These are phyloP conservation scores for Pterostichus madidus DNA, from an alignment of 2,888 invertebrate species.

Conservation along the genomic window DNA sequence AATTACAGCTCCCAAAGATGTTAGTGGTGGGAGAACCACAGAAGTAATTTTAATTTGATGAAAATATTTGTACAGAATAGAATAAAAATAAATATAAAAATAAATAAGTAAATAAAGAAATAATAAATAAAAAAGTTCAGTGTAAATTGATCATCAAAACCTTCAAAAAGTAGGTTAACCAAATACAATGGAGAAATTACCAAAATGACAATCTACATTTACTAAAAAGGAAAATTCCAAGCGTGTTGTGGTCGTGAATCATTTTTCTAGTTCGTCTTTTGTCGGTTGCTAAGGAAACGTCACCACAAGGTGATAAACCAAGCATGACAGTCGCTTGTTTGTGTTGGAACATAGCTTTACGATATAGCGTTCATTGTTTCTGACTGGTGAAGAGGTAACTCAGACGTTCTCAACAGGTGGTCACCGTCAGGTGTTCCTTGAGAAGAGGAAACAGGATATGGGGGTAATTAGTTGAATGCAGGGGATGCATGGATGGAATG, in stretches of 20 bases:
- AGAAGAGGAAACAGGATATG: neutral
- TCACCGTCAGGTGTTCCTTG: neutral
- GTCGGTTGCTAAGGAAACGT: conserved; percentile 19
- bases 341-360: neutral
- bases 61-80: too few relatives aligned
- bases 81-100: too few relatives aligned
- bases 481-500: too few relatives aligned
- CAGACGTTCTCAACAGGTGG: conserved; percentile 15
- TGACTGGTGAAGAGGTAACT: neutral
- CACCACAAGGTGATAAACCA: conserved; percentile 34
- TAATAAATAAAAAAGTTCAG: neutral
- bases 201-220: neutral
- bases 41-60: too few relatives aligned
- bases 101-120: too few relatives aligned
- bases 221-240: neutral
- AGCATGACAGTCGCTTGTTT: neutral
- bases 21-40: too few relatives aligned
- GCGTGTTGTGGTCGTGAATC: conserved; percentile 2
- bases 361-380: conserved; percentile 6
- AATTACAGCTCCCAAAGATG: too few relatives aligned
- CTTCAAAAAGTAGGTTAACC: neutral
- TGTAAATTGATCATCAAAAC: too few relatives aligned
- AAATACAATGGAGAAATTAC: neutral
- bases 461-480: neutral
- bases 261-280: neutral